Percentiles rank a stretch among this genome's conserved stretches.
Conservation (phyloP, 53 echinoderm and acorn worm genomes). For the Mesocentrotus franciscanus region DNA sequence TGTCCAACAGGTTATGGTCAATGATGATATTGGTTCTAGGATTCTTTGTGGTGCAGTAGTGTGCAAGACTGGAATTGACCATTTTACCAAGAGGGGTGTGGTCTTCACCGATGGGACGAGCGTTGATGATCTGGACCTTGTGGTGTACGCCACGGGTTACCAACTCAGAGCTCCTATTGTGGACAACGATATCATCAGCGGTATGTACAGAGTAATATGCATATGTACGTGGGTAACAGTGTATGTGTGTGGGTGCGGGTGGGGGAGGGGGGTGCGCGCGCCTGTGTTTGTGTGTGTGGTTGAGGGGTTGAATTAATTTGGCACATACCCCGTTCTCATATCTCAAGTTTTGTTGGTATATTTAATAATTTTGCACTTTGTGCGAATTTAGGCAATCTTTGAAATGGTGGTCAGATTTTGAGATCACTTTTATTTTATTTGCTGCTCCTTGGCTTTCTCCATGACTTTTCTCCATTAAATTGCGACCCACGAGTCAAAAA, state of each 20-base stretch:
- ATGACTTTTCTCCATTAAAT: too few relatives aligned
- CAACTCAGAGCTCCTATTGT: slow-evolving; percentile 80
- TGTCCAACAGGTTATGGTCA: slow-evolving; percentile 75
- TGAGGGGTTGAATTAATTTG: too few relatives aligned
- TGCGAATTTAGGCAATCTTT: too few relatives aligned
- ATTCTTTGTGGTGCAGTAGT: slow-evolving; percentile 86
- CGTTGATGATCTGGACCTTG: slow-evolving; percentile 79
- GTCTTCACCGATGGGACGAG: slow-evolving; percentile 84
- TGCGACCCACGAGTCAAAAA: too few relatives aligned
- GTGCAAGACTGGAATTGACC: slow-evolving; percentile 79
- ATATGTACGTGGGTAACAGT: background rate
- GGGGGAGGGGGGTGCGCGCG: background rate
- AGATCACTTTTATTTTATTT: too few relatives aligned
- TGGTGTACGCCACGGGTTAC: slow-evolving; percentile 95
- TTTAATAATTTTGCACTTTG: too few relatives aligned
- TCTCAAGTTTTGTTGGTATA: too few relatives aligned
- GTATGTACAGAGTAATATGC: slow-evolving; percentile 46
- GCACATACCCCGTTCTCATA: too few relatives aligned
- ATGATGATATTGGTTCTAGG: slow-evolving; percentile 82
- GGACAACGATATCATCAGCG: slow-evolving; percentile 77
- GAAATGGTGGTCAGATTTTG: too few relatives aligned
- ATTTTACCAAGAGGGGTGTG: slow-evolving; percentile 80
- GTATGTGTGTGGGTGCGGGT: background rate
- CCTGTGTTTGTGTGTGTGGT: too few relatives aligned
- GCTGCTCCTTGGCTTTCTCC: too few relatives aligned